Conservation (phyloP, 2,888 invertebrate species). For the Agonopterix alstromeriana region DNA sequence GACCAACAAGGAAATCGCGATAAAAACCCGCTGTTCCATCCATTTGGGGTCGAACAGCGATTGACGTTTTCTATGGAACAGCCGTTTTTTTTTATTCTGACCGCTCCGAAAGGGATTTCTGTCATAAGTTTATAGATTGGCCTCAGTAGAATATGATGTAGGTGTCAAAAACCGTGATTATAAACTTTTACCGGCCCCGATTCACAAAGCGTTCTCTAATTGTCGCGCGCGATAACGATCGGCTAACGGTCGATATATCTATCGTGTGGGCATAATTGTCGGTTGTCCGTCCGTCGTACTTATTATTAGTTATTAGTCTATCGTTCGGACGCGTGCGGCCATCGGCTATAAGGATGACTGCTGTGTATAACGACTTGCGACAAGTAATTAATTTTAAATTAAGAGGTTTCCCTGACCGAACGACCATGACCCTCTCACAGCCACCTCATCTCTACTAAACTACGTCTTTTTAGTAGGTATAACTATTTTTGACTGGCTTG, state of each 20-base stretch:
- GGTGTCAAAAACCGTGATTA: neutral
- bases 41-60: no score
- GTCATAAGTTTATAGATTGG: neutral
- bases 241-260: constrained; percentile 16
- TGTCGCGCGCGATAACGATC: constrained; percentile 15
- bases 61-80: no score
- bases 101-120: no score
- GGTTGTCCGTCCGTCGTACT: constrained; percentile 19
- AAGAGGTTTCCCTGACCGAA: no score
- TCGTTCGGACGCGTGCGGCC: constrained; percentile 25
- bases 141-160: no score
- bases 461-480: no score
- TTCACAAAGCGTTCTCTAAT: neutral
- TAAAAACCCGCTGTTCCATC: no score
- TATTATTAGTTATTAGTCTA: constrained; percentile 26
- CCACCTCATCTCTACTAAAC: no score
- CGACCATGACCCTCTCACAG: no score
- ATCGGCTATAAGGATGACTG: constrained; percentile 9
- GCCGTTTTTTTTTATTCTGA: no score
- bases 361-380: neutral
- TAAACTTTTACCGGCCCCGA: neutral
- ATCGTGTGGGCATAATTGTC: constrained; percentile 20
- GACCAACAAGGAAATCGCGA: no score
- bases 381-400: neutral
- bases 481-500: no score